Base-by-base conservation (phyloP, 2,888 invertebrate species). In the Copidosoma aretas region DNA sequence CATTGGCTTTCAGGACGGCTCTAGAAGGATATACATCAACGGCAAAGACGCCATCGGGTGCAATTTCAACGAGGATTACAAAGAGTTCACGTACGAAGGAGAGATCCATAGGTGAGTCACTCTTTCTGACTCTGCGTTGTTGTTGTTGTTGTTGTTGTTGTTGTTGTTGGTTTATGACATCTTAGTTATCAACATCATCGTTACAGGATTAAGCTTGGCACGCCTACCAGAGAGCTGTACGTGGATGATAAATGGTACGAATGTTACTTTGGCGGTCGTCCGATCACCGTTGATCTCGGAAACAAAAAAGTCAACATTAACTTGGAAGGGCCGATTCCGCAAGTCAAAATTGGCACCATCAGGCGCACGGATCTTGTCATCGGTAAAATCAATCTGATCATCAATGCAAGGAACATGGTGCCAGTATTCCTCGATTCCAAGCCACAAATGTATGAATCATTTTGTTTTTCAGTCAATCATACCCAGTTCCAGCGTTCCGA, bases 171-270 rank as follows among this genome's bases (percentile, higher is more conserved):
- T 52, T 52, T 61, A 39, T 53, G n/a, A 46, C 1, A 46, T 56
- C 5, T 17, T 39, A 17, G 22, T 15, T 41, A 39, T 53, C n/a
- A 52, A 52, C 32, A 32, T 8, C 41, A 25, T 57, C 10, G 24
- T 51, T 0, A 41, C 25, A 89, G 91, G 71, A 91, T 98, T 41
- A 89, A 92, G 75, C 91, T 97, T 75, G 98, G 98, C 17, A 94
- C 94, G 15, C 97, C 97, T 0, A 95, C 96, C 0, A 88, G 96
- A 63, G 97, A 98, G 79, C 85, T 98, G 51, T 94, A 91, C 77
- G 91, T 99, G 60, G 94, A 98, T 81, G 92, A 92, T 10, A 87
- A 91, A 71, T 93, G 94, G 87, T 97, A 91, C 82, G 97, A 97
- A 81, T 94, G 95, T 76, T 93, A 92, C 82, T 98, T 98, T 82